A percentile compares a stretch with the other conserved stretches of the same genome.
These are phyloP conservation scores for Lipotes vexillifer DNA, from an alignment of 2,113 vertebrate species.

Conservation along the genomic window DNA sequence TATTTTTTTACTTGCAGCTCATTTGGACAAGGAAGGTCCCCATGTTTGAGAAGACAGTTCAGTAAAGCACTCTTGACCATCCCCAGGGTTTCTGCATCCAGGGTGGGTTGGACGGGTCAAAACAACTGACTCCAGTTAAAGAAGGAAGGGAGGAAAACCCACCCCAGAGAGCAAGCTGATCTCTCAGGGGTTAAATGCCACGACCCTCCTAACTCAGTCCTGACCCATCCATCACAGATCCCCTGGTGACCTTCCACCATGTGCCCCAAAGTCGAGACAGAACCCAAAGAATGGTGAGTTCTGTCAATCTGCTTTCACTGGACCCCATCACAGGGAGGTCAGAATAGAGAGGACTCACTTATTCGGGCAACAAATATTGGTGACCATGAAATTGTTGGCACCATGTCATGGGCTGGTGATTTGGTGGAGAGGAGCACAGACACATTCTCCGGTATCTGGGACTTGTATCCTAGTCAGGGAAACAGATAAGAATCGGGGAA, in stretches of 20 bases:
- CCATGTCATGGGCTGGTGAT: fast-evolving
- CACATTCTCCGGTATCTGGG: background rate
- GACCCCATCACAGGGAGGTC: background rate
- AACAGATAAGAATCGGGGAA: background rate
- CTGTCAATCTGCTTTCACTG: fast-evolving
- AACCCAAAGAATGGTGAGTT: fast-evolving
- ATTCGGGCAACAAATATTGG: background rate
- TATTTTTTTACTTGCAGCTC: background rate
- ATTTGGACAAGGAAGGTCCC: background rate
- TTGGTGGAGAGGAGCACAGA: background rate
- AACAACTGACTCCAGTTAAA: background rate
- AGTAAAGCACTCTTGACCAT: background rate
- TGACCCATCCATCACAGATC: background rate
- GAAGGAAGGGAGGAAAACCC: background rate
- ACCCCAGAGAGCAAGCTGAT: background rate
- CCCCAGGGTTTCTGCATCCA: no score
- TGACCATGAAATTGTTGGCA: background rate
- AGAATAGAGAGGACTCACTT: background rate
- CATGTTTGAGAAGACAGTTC: background rate
- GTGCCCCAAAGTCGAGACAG: background rate
- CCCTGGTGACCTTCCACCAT: background rate
- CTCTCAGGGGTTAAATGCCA: background rate
- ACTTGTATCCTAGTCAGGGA: background rate
- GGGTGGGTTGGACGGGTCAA: background rate
- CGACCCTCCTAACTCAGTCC: background rate